phyloP scores from a whole-genome alignment of 2,113 vertebrate genomes.

The Pelecanoides urinatrix region DNA sequence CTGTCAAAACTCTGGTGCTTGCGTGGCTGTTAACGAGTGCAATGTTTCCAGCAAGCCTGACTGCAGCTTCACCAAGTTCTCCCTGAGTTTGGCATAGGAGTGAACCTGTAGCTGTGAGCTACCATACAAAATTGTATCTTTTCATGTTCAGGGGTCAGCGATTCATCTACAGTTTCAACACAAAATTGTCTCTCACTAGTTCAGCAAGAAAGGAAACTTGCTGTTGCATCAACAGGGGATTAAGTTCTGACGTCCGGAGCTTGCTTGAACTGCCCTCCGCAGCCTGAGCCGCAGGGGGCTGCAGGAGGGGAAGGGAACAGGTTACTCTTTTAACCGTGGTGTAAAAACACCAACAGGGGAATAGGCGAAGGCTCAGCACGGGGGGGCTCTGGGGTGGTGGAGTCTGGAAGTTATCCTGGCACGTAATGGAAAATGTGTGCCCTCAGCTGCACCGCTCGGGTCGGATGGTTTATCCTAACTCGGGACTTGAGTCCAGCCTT shows the following conservation, averaged over 20 bases:
- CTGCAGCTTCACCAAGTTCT: background rate
- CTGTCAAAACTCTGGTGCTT: background rate
- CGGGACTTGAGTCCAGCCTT: rapidly evolving
- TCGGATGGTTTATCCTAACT: background rate
- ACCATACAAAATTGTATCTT: background rate
- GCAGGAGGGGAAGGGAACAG: background rate
- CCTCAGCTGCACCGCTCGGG: rapidly evolving
- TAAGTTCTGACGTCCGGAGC: constrained; percentile 23
- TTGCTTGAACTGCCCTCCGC: background rate
- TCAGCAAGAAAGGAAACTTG: constrained; percentile 23
- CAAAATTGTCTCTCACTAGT: background rate
- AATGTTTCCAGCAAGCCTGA: background rate
- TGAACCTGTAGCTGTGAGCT: background rate
- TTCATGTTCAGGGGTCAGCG: background rate
- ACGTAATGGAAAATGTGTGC: background rate
- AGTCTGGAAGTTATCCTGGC: background rate
- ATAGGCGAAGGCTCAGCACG: background rate
- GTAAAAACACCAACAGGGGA: background rate
- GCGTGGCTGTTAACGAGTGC: rapidly evolving
- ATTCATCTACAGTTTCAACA: background rate
- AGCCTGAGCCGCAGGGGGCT: background rate
- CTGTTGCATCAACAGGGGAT: constrained; percentile 34
- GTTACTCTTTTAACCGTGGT: background rate
- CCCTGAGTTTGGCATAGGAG: background rate
- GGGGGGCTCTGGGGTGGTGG: background rate